phyloP scores from a whole-genome alignment of 2,113 vertebrate genomes.

The Dasyprocta punctata region DNA sequence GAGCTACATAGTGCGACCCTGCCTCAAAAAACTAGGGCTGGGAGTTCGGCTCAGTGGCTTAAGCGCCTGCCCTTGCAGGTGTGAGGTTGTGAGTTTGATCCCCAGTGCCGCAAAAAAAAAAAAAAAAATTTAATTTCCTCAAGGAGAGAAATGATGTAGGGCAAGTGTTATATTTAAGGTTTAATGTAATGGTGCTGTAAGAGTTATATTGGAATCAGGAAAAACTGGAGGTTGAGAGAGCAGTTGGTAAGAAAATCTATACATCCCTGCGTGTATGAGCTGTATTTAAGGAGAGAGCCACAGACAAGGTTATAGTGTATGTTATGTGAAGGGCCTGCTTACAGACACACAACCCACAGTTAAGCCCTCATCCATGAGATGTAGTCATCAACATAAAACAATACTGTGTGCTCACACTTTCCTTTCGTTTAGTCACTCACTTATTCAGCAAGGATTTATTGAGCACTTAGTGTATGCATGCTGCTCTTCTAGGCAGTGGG shows the following conservation, averaged over 20 bases:
- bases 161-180: background rate
- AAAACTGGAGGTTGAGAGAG: background rate
- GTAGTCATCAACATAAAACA: background rate
- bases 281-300: background rate
- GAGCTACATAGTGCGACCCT: too few species aligned
- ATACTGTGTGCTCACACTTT: background rate
- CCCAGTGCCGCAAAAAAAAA: too few species aligned
- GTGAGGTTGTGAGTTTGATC: too few species aligned
- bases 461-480: background rate
- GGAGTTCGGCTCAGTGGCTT: too few species aligned
- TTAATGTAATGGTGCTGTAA: slow-evolving; percentile 5
- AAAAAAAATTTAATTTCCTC: background rate
- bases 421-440: background rate
- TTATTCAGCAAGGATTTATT: background rate
- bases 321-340: background rate
- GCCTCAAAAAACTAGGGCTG: too few species aligned
- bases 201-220: background rate
- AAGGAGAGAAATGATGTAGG: background rate
- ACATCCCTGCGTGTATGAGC: background rate
- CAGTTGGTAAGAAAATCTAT: background rate
- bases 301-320: background rate
- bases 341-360: background rate
- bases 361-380: background rate
- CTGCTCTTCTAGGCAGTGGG: background rate
- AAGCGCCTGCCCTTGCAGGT: too few species aligned